Base-by-base conservation (phyloP, 2,888 invertebrate species). In the Papilio protenor region DNA sequence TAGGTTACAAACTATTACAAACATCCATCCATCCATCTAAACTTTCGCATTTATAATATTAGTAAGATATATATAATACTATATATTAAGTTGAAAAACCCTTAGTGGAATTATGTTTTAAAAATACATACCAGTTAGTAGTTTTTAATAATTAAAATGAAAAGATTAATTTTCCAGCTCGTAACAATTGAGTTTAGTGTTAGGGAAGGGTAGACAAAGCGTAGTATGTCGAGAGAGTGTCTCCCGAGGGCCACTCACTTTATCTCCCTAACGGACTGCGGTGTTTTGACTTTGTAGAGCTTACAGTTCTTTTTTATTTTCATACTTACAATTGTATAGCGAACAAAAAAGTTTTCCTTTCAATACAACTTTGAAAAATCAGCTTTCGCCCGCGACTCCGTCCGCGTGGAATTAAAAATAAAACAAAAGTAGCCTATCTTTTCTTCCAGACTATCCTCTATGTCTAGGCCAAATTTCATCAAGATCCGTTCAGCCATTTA, bases 181-280 rank as follows among this genome's bases (percentile, higher is more conserved):
- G 45, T n/a, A 49, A 40, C 40, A 45, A 66, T 64, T 64, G 6
- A 55, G 21, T 18, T 66, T 66, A 55, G 14, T 18, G 64, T 52
- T 77, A n/a, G 57, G 27, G 18, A 45, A 64, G 16, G 52, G 61
- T 61, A 64, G n/a, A 73, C 73, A 74, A 77, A 66, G 73, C 21
- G 57, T 27, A 18, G 40, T 69, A 45, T 66, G 61, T 49, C 55
- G 73, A 66, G 73, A 77, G 69, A 70, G 73, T 73, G 73, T 77
- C 69, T 70, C 49, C 57, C 69, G 69, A 77, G 77, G n/a, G 77
- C 69, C 77, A 70, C 77, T 77, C 69, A 49, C 73, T 69, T 77
- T 77, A 77, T 77, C 59, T 59, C 47, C 14, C 73, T 57, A 73
- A 73, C 77, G 55, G 73, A 40, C 66, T 74, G 77, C 18, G 69